Evolutionary conservation across 2,888 invertebrate genomes (phyloP).

Genomic region (Teleogryllus oceanicus): DNA sequence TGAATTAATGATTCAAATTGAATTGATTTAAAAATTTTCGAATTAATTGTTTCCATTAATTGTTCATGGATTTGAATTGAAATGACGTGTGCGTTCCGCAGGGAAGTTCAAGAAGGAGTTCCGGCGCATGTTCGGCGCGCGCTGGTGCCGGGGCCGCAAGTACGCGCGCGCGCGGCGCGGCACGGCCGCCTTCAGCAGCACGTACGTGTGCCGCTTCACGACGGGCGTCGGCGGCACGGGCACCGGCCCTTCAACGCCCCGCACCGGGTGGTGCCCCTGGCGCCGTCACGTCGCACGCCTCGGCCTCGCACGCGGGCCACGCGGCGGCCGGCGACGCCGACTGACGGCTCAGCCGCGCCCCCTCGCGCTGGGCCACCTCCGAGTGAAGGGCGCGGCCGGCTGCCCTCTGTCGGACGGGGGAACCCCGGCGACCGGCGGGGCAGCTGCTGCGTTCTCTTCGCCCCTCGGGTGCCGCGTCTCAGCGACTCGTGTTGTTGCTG

Average conservation of each 20-base stretch:
- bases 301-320: background rate
- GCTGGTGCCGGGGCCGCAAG: constrained; percentile 40
- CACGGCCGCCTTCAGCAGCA: constrained; percentile 26
- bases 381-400: background rate
- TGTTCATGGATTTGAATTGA: no score
- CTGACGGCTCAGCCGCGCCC: background rate
- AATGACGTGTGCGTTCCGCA: constrained; percentile 37
- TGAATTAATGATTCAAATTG: no score
- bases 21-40: no score
- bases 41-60: no score
- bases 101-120: constrained; percentile 53
- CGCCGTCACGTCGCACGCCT: constrained; percentile 21
- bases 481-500: no score
- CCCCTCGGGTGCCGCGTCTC: no score
- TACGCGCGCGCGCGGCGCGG: constrained; percentile 22
- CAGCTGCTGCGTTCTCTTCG: no score
- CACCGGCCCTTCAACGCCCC: constrained; percentile 23
- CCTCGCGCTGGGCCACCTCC: constrained; percentile 8
- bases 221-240: constrained; percentile 24
- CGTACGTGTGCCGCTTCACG: constrained; percentile 34
- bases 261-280: constrained; percentile 30
- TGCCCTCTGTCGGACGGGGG: no score
- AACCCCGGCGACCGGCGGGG: no score
- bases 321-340: background rate
- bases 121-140: constrained; percentile 46